Evolutionary conservation across 2,797 vertebrate genomes (phyloP).

Genomic region (Enoplosus armatus): DNA sequence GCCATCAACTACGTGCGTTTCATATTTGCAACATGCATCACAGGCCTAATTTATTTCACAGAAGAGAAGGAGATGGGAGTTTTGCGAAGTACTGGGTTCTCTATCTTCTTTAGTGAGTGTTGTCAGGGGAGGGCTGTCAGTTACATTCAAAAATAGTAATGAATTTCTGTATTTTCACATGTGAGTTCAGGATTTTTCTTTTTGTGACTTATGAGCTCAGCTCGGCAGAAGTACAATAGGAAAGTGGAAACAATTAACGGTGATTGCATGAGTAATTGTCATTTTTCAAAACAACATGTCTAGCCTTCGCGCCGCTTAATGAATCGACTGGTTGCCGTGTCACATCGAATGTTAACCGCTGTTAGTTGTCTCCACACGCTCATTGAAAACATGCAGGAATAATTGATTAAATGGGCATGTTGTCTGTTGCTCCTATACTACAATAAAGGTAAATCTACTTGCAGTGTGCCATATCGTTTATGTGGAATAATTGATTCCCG

Average conservation of each 20-base stretch:
- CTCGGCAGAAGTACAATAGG: slow-evolving; percentile 24
- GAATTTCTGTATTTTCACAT: slow-evolving; percentile 8
- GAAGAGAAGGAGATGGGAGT: neutral
- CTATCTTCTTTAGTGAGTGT: slow-evolving; percentile 6
- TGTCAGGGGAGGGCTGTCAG: slow-evolving; percentile 7
- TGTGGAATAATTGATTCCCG: neutral
- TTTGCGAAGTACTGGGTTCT: neutral
- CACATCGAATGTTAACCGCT: slow-evolving; percentile 11
- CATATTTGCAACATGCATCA: slow-evolving; percentile 24
- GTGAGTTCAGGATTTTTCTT: neutral
- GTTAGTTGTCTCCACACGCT: slow-evolving; percentile 30
- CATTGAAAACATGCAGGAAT: slow-evolving; percentile 12
- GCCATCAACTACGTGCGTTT: slow-evolving; percentile 22
- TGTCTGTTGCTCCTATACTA: neutral
- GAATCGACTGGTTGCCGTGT: slow-evolving; percentile 39
- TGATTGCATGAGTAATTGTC: slow-evolving; percentile 31
- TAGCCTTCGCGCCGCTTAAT: slow-evolving; percentile 35
- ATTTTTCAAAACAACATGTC: slow-evolving; percentile 41
- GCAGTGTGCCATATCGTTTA: neutral
- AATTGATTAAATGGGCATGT: neutral
- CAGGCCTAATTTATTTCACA: slow-evolving; percentile 23
- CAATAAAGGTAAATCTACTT: neutral
- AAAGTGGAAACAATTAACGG: slow-evolving; percentile 44
- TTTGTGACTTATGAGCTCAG: slow-evolving; percentile 17
- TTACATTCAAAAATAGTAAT: slow-evolving; percentile 51